phyloP scores from a whole-genome alignment of 2,797 vertebrate species.

The Diplodus puntazzo region DNA sequence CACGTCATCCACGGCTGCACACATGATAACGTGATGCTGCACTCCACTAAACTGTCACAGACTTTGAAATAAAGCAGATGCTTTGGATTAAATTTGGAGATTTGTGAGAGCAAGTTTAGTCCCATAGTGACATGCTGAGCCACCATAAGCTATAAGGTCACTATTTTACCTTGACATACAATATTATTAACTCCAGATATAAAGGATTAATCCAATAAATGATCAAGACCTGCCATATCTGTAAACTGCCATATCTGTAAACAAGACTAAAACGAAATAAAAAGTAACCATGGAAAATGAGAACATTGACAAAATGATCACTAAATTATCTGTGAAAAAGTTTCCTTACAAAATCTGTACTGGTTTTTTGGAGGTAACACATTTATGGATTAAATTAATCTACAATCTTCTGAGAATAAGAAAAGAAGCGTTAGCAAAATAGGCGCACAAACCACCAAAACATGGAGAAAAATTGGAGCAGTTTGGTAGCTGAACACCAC shows the following conservation, averaged over 20 bases:
- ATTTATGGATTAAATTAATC: no score
- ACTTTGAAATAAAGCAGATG: slow-evolving; percentile 6
- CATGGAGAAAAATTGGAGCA: no score
- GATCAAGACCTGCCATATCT: no score
- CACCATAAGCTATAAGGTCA: background rate
- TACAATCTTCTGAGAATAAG: no score
- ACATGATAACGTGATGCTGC: slow-evolving; percentile 13
- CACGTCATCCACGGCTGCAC: slow-evolving; percentile 14
- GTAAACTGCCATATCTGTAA: no score
- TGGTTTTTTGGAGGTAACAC: no score
- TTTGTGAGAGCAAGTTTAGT: slow-evolving; percentile 1
- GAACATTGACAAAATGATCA: background rate
- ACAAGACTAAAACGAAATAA: background rate
- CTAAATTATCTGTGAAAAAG: no score
- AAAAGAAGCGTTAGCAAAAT: no score
- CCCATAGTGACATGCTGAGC: background rate
- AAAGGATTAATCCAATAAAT: background rate
- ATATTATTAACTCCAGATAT: background rate
- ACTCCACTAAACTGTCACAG: background rate
- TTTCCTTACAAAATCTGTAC: no score
- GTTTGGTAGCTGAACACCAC: no score
- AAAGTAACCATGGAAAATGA: background rate
- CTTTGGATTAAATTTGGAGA: background rate
- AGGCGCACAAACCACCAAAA: no score
- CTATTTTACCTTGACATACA: background rate